A percentile compares a stretch with the other conserved stretches of the same genome.
Conservation (phyloP, 2,113 vertebrate genomes). For the Meriones unguiculatus region DNA sequence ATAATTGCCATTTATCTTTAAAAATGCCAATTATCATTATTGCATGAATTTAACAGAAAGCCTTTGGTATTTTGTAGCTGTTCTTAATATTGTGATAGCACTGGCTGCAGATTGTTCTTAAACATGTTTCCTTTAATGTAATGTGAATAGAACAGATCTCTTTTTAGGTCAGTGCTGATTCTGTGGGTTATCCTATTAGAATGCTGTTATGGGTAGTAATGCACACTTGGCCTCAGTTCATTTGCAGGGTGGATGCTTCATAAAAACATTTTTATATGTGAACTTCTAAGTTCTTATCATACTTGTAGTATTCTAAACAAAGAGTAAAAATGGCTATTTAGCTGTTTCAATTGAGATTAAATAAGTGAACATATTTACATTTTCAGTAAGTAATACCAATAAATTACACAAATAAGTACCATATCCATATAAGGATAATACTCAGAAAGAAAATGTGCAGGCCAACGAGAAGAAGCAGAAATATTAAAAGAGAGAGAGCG, state of each 20-base stretch:
- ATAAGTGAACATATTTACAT: not conserved
- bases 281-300: accelerated
- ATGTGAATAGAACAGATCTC: not conserved
- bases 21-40: not conserved
- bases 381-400: not conserved
- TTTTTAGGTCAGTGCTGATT: not conserved
- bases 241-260: not conserved
- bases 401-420: not conserved
- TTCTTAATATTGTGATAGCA: not conserved
- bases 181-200: not conserved
- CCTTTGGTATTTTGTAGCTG: not conserved
- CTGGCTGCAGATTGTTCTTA: not conserved
- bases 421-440: not conserved
- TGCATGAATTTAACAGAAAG: not conserved
- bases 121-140: not conserved
- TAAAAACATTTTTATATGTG: not conserved
- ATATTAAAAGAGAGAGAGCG: not conserved
- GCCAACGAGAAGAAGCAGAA: not conserved
- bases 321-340: not conserved
- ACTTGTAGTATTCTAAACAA: not conserved
- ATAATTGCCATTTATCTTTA: not conserved
- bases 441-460: not conserved
- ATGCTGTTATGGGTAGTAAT: not conserved
- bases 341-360: not conserved
- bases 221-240: not conserved